Percentiles rank a stretch among this genome's conserved stretches.
Evolutionary conservation across 2,113 vertebrate genomes (phyloP).

Genomic region (Tricholaema leucomelas): DNA sequence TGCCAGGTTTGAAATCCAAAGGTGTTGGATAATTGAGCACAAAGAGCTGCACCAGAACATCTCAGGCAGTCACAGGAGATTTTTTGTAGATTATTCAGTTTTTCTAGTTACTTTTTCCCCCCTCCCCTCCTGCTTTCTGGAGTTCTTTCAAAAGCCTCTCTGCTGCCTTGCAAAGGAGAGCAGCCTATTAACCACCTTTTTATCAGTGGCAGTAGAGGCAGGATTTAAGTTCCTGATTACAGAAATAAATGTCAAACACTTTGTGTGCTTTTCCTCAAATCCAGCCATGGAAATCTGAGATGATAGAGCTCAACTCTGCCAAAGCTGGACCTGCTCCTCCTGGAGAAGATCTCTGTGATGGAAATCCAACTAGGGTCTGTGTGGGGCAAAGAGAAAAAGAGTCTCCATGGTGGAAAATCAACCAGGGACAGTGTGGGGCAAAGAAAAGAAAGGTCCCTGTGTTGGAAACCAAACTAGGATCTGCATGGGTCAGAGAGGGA

Average conservation of each 20-base stretch:
- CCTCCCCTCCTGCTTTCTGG: background rate
- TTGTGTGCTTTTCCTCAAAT: background rate
- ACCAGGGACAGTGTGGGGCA: background rate
- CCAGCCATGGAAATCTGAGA: accelerated
- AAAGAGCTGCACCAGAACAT: background rate
- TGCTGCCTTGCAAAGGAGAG: background rate
- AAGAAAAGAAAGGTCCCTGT: too few species aligned
- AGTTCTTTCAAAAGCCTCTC: background rate
- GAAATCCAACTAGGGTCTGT: background rate
- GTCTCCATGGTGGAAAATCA: background rate
- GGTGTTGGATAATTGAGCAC: background rate
- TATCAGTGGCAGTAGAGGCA: background rate
- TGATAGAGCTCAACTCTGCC: background rate
- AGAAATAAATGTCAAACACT: background rate
- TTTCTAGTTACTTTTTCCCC: too few species aligned
- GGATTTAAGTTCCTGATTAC: background rate
- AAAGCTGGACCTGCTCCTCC: background rate
- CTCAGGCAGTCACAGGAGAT: accelerated
- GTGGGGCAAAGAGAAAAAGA: too few species aligned
- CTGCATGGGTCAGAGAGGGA: too few species aligned
- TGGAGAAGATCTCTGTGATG: background rate
- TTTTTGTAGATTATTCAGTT: background rate
- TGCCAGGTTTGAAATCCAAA: background rate
- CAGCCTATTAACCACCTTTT: background rate
- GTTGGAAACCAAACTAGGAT: too few species aligned